Conservation (phyloP, 2,888 invertebrate species). For the Caradrina clavipalpis region DNA sequence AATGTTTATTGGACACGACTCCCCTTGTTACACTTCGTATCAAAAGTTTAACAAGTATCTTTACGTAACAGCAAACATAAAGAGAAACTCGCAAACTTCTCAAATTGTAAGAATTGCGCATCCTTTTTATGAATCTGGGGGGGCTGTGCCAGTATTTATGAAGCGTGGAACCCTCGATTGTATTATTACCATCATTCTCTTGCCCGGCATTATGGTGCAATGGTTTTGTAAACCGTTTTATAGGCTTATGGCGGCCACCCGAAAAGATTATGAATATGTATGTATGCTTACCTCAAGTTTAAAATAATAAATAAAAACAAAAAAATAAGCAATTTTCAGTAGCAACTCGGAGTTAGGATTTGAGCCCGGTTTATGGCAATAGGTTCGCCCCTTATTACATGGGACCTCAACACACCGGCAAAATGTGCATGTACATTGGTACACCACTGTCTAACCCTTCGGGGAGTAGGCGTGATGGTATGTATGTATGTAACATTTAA, state of each 20-base stretch:
- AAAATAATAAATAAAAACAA: background rate
- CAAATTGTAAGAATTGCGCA: conserved; percentile 65
- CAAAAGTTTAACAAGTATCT: conserved; percentile 61
- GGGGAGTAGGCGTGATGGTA: no score
- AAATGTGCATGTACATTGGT: no score
- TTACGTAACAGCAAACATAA: conserved; percentile 58
- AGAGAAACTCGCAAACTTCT: conserved; percentile 62
- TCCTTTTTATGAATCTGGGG: conserved; percentile 61
- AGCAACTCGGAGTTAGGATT: no score
- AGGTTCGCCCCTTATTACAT: no score
- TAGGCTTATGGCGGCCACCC: conserved; percentile 48
- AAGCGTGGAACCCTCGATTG: conserved; percentile 64
- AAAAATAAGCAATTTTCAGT: no score
- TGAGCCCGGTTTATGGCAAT: no score
- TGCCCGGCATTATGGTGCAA: conserved; percentile 68
- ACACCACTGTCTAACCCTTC: no score
- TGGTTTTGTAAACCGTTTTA: conserved; percentile 71
- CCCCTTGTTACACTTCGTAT: conserved; percentile 60
- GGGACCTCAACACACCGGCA: no score
- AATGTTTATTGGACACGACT: conserved; percentile 56
- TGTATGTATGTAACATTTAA: no score
- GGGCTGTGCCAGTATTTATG: conserved; percentile 60
- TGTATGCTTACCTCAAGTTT: conserved; percentile 9
- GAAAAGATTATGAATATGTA: conserved; percentile 52
- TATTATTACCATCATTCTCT: conserved; percentile 69